Evolutionary conservation across 2,888 invertebrate genomes (phyloP), one percentile per base, ranked within the genome.

Genomic region (Noctua comes): DNA sequence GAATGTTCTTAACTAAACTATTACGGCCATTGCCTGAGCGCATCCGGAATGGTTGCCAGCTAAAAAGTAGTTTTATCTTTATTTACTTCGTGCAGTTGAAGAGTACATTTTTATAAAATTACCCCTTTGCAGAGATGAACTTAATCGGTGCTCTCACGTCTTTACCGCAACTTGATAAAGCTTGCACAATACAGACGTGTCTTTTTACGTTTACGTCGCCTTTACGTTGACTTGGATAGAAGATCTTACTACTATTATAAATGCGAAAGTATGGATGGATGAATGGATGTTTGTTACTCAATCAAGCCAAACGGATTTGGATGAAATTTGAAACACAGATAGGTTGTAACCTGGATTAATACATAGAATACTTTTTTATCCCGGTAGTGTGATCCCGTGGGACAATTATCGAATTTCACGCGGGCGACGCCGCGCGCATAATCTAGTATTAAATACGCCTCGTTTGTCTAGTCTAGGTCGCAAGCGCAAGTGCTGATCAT

Each of bases 1-100:
- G 91, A 93, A 93, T 91, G 91, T 92, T 93, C 92, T 90, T 92
- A 91, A 89, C 91, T 92, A 91, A 93, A 93, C 92, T 93, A 92
- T 93, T 91, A 91, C 87, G 86, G 89, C 88, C 84, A 86, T 79
- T 85, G 86, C 80, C 66, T 75, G 84, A 82, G 82, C 84, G 86
- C 87, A 88, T 89, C 89, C 74, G 77, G 86, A 91, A 89, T 83
- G 74, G 85, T 86, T 85, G 84, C 88, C 79, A 84, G 88, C 83
- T 86, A 77, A 81, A 84, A 87, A 80, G 62, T 80, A 80, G 78
- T 81, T 83, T 81, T 81, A 83, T 83, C 73, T 86, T 59, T 76
- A 79, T 79, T 84, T 83, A 69, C 59, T 77, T 83, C 43, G 68
- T 48, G 46, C 68, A 57, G 54, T 57, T 73, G 40, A 69, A 62